A percentile compares a stretch with the other conserved stretches of the same genome.
These are phyloP conservation scores for Rhodeus uyekii DNA, from an alignment of 2,797 vertebrate genomes.

Conservation along the genomic window DNA sequence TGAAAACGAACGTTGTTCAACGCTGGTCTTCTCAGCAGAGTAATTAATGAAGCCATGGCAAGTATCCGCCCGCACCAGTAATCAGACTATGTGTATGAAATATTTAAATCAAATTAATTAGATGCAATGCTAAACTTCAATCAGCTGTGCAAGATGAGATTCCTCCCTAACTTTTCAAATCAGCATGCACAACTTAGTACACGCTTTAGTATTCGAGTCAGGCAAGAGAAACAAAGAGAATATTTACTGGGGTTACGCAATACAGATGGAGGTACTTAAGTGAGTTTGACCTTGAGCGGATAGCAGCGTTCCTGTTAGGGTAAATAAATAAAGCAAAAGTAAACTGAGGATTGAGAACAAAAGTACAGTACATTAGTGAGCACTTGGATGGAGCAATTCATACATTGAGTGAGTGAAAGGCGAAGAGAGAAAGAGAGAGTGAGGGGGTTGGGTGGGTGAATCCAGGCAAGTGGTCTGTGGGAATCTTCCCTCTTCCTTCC, in stretches of 20 bases:
- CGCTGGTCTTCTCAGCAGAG: background rate
- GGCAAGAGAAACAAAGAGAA: constrained; percentile 61
- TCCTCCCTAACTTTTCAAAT: constrained; percentile 5
- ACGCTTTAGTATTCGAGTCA: constrained; percentile 74
- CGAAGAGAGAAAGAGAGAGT: background rate
- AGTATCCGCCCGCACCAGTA: constrained; percentile 11
- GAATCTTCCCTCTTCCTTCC: constrained; percentile 63
- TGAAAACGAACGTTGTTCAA: background rate
- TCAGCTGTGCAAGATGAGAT: constrained; percentile 35
- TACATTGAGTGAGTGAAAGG: background rate
- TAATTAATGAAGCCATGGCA: constrained; percentile 29
- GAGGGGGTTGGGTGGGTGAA: background rate
- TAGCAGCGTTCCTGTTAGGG: constrained; percentile 18
- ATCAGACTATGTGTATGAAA: constrained; percentile 36
- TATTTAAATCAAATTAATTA: constrained; percentile 41
- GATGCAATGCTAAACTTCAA: constrained; percentile 41
- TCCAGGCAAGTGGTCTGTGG: constrained; percentile 55
- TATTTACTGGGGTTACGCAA: constrained; percentile 72
- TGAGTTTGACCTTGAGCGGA: constrained; percentile 76
- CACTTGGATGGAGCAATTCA: constrained; percentile 6
- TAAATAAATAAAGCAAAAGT: constrained; percentile 40
- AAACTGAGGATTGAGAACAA: constrained; percentile 23
- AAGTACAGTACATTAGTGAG: constrained; percentile 12
- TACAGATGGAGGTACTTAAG: constrained; percentile 76
- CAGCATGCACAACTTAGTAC: constrained; percentile 17